Base-by-base conservation (phyloP, 2,797 vertebrate genomes). In the Onychomys arenicola region DNA sequence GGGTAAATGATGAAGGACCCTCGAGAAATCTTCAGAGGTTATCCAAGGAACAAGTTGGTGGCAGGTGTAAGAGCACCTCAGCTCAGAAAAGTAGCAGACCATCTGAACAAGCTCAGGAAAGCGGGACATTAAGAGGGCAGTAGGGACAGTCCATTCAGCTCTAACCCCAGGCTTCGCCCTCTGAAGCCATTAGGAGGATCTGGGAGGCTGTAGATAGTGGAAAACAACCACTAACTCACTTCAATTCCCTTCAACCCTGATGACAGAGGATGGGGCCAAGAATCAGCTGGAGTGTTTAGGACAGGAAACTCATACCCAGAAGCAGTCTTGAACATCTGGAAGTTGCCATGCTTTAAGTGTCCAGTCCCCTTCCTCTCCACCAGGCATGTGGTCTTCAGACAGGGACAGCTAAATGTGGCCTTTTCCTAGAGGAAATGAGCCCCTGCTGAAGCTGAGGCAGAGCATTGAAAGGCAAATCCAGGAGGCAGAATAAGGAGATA, bases 381-480 rank as follows among this genome's bases (percentile, higher is more conserved):
- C 10, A 16, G 37, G 12, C 29, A n/a, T 14, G 52, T 8, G 27
- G 59, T 43, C 52, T 27, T 2, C 52, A 34, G 40, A 69, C 76
- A 75, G n/a, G 12, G 34, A 25, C 52, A 46, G 9, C 46, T 21
- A 77, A 23, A 89, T 57, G 37, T 0, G 0, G 52, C 21, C 29
- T 52, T n/a, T 19, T 75, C 23, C 67, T 16, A 32, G 0, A 21
- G 52, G 29, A 85, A 65, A 34, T 34, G 67, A 97, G 25, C 63
- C 32, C 9, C 71, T 37, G 59, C 17, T 0, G 55, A 71, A 46
- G n/a, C 29, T 37, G 1, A 23, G 17, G 14, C 2, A 0, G 37
- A 40, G 27, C 13, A 40, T 34, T 32, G 49, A 3, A 3, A 65
- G 4, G 61, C 5, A 16, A n/a, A 37, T 34, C 23, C 49, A 52